phyloP scores from a whole-genome alignment of 2,113 vertebrate genomes.

The Corynorhinus townsendii region DNA sequence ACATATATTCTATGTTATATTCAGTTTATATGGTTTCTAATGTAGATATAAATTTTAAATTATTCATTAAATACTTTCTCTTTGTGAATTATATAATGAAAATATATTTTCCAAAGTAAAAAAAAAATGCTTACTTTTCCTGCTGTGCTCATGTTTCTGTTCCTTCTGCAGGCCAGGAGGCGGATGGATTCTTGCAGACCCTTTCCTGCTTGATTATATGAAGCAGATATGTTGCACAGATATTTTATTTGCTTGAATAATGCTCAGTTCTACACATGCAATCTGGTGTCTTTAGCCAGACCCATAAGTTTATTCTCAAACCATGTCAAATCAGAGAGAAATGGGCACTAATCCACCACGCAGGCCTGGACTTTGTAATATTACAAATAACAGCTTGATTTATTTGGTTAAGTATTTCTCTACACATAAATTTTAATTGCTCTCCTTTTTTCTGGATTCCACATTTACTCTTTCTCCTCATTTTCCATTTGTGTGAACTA shows the following conservation, averaged over 20 bases:
- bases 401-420: neutral
- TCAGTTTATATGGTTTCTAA: neutral
- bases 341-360: neutral
- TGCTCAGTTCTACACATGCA: neutral
- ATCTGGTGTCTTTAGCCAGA: neutral
- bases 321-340: neutral
- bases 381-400: neutral
- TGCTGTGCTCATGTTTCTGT: conserved; percentile 68
- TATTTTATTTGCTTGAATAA: neutral
- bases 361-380: neutral
- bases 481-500: neutral
- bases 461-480: neutral
- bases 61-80: neutral
- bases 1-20: neutral
- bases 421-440: neutral
- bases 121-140: conserved; percentile 78
- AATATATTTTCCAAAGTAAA: neutral
- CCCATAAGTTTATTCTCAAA: neutral
- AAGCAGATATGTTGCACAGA: neutral
- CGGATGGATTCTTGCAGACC: neutral
- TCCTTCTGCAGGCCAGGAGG: neutral
- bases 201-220: neutral
- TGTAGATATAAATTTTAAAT: neutral
- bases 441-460: neutral
- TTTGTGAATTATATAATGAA: neutral